These are phyloP conservation scores for Motacilla tschutschensis DNA, from an alignment of 2,113 vertebrate genomes.

Conservation along the genomic window DNA sequence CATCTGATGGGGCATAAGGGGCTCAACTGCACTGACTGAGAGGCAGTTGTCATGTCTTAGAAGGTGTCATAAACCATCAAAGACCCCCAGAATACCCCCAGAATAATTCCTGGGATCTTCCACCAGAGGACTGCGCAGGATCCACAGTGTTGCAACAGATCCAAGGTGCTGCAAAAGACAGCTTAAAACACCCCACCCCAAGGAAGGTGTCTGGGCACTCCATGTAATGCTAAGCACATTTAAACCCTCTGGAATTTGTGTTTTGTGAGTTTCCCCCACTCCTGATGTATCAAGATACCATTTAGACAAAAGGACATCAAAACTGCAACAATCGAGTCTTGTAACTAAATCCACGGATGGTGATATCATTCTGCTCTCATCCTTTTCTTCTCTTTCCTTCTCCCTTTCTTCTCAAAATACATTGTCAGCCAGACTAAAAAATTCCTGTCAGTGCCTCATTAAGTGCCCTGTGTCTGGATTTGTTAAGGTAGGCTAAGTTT, in stretches of 20 bases:
- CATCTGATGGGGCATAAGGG: not conserved
- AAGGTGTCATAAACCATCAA: not conserved
- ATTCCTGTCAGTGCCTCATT: not conserved
- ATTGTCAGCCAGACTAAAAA: not conserved
- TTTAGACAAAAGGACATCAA: not conserved
- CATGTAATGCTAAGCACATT: not conserved
- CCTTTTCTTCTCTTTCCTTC: not conserved
- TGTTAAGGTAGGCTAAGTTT: not conserved
- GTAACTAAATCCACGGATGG: rapidly evolving
- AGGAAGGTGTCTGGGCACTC: not conserved
- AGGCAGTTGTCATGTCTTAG: not conserved
- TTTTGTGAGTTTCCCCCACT: not conserved
- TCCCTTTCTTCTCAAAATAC: not conserved
- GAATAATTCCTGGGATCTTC: not conserved
- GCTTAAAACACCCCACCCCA: not conserved
- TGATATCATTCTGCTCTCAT: not conserved
- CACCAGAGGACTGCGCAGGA: not conserved
- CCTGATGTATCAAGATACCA: rapidly evolving
- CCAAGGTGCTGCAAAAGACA: not conserved
- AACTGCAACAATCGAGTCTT: not conserved
- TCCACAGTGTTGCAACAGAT: not conserved
- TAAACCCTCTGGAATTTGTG: not conserved
- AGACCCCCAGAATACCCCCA: not conserved
- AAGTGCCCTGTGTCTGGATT: not conserved
- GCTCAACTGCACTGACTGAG: not conserved